These are phyloP conservation scores for Acholoe squamosa DNA, from an alignment of 2,888 invertebrate species.

Conservation along the genomic window DNA sequence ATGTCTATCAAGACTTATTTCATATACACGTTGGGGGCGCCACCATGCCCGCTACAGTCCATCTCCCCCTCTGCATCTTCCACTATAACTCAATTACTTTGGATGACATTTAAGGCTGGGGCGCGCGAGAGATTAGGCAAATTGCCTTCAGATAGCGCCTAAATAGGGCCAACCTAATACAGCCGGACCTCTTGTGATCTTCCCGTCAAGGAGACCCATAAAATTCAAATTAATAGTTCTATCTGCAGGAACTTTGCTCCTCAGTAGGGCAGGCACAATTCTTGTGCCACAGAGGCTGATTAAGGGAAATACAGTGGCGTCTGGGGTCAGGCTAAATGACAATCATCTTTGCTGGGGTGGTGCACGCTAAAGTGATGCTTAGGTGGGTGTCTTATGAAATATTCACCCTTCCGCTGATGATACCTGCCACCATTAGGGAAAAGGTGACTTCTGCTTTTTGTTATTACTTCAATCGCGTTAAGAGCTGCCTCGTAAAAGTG, in stretches of 20 bases:
- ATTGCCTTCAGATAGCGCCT: conserved; percentile 47
- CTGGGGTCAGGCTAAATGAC: conserved; percentile 48
- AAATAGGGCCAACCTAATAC: conserved; percentile 57
- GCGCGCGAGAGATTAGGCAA: conserved; percentile 46
- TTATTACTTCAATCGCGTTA: conserved; percentile 53
- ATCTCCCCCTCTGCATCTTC: neutral
- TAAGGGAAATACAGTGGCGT: neutral
- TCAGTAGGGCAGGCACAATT: neutral
- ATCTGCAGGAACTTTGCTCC: conserved; percentile 55
- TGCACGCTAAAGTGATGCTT: conserved; percentile 21
- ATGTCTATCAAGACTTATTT: conserved; percentile 53
- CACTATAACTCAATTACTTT: conserved; percentile 49
- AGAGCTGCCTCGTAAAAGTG: conserved; percentile 25
- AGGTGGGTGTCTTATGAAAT: conserved; percentile 16
- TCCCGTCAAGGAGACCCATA: conserved; percentile 42
- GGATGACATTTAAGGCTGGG: conserved; percentile 45
- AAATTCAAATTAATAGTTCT: conserved; percentile 56
- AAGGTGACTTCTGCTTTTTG: conserved; percentile 49
- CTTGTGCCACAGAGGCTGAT: conserved; percentile 34
- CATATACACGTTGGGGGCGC: conserved; percentile 48
- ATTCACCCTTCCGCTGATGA: conserved; percentile 24
- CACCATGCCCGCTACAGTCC: neutral
- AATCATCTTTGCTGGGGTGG: conserved; percentile 18
- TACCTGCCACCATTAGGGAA: conserved; percentile 28
- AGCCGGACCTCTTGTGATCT: conserved; percentile 53